phyloP scores from a whole-genome alignment of 2,888 invertebrate species.

The Callosobruchus maculatus region DNA sequence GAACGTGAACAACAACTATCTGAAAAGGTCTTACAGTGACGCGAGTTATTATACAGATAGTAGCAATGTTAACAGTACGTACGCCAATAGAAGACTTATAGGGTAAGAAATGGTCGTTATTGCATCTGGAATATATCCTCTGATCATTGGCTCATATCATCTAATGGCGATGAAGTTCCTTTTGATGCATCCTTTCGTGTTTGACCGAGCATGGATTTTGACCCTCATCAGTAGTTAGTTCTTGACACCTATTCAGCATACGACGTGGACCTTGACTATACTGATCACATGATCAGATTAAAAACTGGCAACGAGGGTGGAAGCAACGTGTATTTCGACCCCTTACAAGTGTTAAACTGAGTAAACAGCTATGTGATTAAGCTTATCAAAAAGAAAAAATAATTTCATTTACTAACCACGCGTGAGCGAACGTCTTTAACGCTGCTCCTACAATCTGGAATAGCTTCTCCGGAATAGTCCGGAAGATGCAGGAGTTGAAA shows the following conservation, averaged over 20 bases:
- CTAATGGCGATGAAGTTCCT: background rate
- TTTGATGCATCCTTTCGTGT: background rate
- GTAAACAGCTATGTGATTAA: no score
- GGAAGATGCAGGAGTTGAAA: no score
- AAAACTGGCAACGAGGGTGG: no score
- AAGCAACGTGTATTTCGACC: no score
- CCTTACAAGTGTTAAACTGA: no score
- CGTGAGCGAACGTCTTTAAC: no score
- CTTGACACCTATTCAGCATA: background rate
- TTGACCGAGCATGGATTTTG: background rate
- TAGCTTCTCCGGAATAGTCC: no score
- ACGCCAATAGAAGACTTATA: conserved; percentile 21
- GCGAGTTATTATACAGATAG: conserved; percentile 50
- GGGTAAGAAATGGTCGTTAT: conserved; percentile 26
- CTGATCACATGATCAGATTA: background rate
- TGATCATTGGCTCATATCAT: background rate
- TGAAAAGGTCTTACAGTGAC: conserved; percentile 50
- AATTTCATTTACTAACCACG: no score
- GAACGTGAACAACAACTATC: conserved; percentile 44
- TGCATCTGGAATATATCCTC: background rate
- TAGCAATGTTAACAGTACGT: conserved; percentile 40
- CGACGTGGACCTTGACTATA: background rate
- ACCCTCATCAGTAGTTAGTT: background rate
- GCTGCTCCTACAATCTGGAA: no score
- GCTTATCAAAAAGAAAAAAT: no score